These are phyloP conservation scores for Thyatira batis DNA, from an alignment of 2,888 invertebrate species.

Conservation along the genomic window DNA sequence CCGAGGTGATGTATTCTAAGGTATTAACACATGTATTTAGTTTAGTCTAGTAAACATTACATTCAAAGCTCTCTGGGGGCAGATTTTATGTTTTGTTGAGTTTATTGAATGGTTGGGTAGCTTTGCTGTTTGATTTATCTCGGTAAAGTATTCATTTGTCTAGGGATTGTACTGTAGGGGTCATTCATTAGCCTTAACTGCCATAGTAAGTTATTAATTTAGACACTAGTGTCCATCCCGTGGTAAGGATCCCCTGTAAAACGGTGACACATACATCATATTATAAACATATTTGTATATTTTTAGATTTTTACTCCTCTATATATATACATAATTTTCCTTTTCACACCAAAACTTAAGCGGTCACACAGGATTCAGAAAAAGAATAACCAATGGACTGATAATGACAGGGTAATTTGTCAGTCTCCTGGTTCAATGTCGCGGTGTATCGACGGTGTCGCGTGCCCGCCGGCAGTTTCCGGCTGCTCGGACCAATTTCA, in stretches of 20 bases:
- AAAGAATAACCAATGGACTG: constrained; percentile 26
- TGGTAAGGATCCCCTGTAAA: too few species aligned
- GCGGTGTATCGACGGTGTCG: constrained; percentile 30
- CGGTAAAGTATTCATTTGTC: too few species aligned
- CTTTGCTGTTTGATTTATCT: too few species aligned
- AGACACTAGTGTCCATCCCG: too few species aligned
- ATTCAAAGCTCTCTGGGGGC: background rate
- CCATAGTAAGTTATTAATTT: too few species aligned
- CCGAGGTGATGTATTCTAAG: background rate
- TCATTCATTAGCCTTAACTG: too few species aligned
- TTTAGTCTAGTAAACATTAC: background rate
- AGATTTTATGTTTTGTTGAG: background rate
- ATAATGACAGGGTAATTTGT: constrained; percentile 44
- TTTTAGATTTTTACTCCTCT: too few species aligned
- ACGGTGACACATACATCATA: too few species aligned
- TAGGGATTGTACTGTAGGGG: too few species aligned
- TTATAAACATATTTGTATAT: too few species aligned
- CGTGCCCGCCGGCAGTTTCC: constrained; percentile 46
- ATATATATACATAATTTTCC: background rate
- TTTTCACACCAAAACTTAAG: background rate
- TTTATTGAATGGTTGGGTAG: background rate
- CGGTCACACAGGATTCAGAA: constrained; percentile 1
- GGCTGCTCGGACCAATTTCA: constrained; percentile 34
- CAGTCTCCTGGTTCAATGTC: constrained; percentile 35
- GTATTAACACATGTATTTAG: background rate